Base-by-base conservation (phyloP, 1,140 invertebrate genomes). In the Mercenaria mercenaria region DNA sequence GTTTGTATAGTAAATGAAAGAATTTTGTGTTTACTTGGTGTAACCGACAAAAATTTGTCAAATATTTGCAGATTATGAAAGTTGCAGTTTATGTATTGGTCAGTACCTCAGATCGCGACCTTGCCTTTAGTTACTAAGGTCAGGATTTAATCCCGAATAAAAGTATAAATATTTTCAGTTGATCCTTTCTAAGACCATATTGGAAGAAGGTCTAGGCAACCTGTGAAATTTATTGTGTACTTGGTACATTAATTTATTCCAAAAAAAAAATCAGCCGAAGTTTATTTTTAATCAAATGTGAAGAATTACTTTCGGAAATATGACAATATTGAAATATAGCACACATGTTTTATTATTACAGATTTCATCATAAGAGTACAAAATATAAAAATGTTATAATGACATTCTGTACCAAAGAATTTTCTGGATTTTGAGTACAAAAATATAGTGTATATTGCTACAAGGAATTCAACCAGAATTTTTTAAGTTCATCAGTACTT, bases 21-120 rank as follows among this genome's bases (percentile, higher is more conserved):
- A 43, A 76, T 76, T 41, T 39, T 43, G 10, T 79, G 50, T 79
- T 79, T 56, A 79, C 76, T 79, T 56, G 32, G 3, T 37, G 76
- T 79, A 79, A 41, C 76, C 50, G 37, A 37, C 15, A 37, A 79
- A 79, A 39, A 56, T 56, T 56, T 79, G 47, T 79, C 76, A 79
- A 79, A 79, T 79, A 52, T 79, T 79, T 79, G 47, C 50, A 26
- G 34, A 56, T 56, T 79, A 79, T 56, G 32, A 56, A 79, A 34
- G 47, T 79, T 52, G 32, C 47, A 72, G 34, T 39, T 72, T 39
- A 39, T 20, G 3, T 72, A 26, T 64, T 64, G 59, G 59, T 29
- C 59, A 64, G 15, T 34, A 76, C 72, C 6, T 47, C 18, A n/a
- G 47, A 32, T 29, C n/a, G n/a, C 15, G 47, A 37, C 76, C 43